Percentiles rank a stretch among this genome's conserved stretches.
Conservation (phyloP, 2,888 invertebrate species). For the Micoletzkya japonica region DNA sequence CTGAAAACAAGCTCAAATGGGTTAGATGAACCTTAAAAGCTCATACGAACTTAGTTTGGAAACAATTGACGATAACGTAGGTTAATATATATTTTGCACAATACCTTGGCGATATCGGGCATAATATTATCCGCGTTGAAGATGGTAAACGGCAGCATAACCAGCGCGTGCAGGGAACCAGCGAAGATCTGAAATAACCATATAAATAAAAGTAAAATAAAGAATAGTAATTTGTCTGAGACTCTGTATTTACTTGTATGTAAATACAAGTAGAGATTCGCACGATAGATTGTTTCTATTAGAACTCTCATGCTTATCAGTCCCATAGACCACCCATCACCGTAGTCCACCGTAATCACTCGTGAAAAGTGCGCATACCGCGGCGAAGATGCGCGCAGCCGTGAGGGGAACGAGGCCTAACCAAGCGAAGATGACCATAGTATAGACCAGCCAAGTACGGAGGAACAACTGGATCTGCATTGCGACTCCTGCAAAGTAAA, state of each 20-base stretch:
- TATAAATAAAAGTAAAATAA: slow-evolving; percentile 72
- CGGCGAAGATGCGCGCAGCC: slow-evolving; percentile 73
- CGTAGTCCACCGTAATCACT: too few species aligned
- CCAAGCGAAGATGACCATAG: slow-evolving; percentile 95
- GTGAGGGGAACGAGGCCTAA: slow-evolving; percentile 92
- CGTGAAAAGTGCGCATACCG: too few species aligned
- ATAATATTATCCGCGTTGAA: slow-evolving; percentile 55
- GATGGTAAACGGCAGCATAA: slow-evolving; percentile 39
- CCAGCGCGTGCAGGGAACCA: slow-evolving; percentile 39
- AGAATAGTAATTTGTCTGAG: neutral
- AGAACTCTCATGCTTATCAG: neutral
- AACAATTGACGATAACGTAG: neutral
- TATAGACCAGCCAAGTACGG: slow-evolving; percentile 95
- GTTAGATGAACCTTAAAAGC: neutral
- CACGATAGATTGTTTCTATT: too few species aligned
- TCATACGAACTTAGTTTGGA: neutral
- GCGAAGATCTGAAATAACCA: slow-evolving; percentile 53
- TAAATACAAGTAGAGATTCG: too few species aligned
- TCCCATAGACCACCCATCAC: too few species aligned
- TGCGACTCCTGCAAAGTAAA: too few species aligned
- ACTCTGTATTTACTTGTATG: neutral
- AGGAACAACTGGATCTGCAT: slow-evolving; percentile 80
- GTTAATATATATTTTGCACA: too few species aligned
- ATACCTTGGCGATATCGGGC: slow-evolving; percentile 69
- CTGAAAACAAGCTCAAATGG: slow-evolving; percentile 4